These are phyloP conservation scores for Ochropacha duplaris DNA, from an alignment of 2,888 invertebrate species.

Conservation along the genomic window DNA sequence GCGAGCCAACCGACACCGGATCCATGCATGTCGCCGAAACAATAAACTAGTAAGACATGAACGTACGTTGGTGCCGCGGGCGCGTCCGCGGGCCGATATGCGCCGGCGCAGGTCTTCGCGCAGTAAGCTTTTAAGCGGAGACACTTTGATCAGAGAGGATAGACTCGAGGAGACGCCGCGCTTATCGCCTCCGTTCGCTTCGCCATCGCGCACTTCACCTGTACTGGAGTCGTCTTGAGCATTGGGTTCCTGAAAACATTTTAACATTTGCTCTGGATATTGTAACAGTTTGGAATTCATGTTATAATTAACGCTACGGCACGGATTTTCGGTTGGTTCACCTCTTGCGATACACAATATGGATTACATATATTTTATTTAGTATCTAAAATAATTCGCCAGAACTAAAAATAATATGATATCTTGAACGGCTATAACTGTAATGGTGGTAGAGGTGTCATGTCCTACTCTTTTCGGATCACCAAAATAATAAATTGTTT, in stretches of 20 bases:
- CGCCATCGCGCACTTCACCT: conserved; percentile 57
- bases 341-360: conserved; percentile 2
- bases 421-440: not conserved
- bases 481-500: too few relatives aligned
- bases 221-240: conserved; percentile 55
- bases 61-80: conserved; percentile 76
- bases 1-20: not conserved
- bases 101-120: conserved; percentile 92
- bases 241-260: conserved; percentile 59
- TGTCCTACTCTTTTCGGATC: too few relatives aligned
- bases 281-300: not conserved
- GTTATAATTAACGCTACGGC: not conserved
- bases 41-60: not conserved
- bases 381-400: not conserved
- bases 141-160: conserved; percentile 91
- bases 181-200: conserved; percentile 67
- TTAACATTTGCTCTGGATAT: conserved; percentile 6
- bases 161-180: conserved; percentile 85
- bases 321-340: conserved; percentile 3
- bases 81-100: conserved; percentile 87
- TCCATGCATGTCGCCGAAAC: not conserved
- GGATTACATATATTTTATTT: not conserved
- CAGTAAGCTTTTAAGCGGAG: conserved; percentile 92
- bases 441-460: too few relatives aligned
- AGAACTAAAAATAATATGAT: not conserved